Conservation (phyloP, 2,113 vertebrate genomes). For the Probosciger aterrimus region DNA sequence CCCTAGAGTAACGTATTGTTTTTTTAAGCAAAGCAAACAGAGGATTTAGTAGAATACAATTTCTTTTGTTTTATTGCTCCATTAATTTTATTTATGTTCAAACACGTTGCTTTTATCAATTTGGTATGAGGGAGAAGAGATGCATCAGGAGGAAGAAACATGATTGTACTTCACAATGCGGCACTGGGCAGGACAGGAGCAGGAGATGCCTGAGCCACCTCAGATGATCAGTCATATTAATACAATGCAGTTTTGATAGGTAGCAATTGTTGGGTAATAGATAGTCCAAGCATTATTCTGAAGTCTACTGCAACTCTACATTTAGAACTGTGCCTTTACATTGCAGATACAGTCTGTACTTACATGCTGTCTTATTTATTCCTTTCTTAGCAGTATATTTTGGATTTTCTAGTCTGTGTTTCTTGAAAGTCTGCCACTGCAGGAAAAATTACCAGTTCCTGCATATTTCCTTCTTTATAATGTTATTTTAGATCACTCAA, state of each 20-base stretch:
- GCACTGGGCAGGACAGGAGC: not conserved
- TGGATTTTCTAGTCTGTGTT: not conserved
- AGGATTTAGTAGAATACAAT: conserved; percentile 43
- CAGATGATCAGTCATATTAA: conserved; percentile 7
- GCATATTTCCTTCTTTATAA: not conserved
- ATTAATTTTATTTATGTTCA: conserved; percentile 60
- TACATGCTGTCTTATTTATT: not conserved
- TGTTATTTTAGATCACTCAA: not conserved
- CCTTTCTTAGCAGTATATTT: not conserved
- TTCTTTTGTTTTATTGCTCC: conserved; percentile 46
- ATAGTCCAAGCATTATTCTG: not conserved
- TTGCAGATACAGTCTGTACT: not conserved
- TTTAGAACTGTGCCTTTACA: not conserved
- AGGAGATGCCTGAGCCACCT: not conserved
- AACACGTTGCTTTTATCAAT: conserved; percentile 49
- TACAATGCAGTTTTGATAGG: not conserved
- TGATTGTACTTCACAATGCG: not conserved
- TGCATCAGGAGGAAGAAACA: conserved; percentile 1
- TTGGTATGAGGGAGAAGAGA: not conserved
- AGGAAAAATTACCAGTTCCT: not conserved
- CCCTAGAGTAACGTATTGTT: not conserved
- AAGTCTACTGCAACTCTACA: not conserved
- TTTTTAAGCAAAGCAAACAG: conserved; percentile 55
- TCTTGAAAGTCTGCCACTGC: not conserved
- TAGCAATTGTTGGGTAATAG: conserved; percentile 21